Conservation (phyloP, 2,888 invertebrate genomes). For the Neuroscelio doddi region DNA sequence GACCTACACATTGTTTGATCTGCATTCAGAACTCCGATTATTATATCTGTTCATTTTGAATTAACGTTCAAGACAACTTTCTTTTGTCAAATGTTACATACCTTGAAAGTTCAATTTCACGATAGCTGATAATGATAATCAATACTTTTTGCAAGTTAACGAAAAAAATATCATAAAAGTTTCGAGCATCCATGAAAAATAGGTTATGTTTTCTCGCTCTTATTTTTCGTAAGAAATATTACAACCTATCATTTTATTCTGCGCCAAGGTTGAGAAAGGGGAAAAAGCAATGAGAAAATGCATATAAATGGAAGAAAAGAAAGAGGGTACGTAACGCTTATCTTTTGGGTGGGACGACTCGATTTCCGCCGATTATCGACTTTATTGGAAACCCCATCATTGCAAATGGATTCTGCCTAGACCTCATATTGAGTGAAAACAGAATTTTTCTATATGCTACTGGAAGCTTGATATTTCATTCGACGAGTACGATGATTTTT, state of each 20-base stretch:
- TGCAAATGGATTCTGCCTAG: slow-evolving; percentile 48
- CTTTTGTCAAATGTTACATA: too few species aligned
- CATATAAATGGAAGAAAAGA: slow-evolving; percentile 52
- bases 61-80: slow-evolving; percentile 37
- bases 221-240: slow-evolving; percentile 62
- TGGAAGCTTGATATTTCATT: slow-evolving; percentile 51
- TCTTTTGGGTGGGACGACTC: slow-evolving; percentile 52
- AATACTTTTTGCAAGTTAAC: too few species aligned
- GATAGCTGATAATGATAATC: too few species aligned
- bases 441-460: slow-evolving; percentile 30
- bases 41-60: too few species aligned
- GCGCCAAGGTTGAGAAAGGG: slow-evolving; percentile 39
- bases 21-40: too few species aligned
- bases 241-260: slow-evolving; percentile 57
- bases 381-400: slow-evolving; percentile 53
- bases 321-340: slow-evolving; percentile 49
- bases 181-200: too few species aligned
- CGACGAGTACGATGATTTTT: slow-evolving; percentile 35
- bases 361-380: slow-evolving; percentile 62
- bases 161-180: too few species aligned
- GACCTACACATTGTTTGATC: too few species aligned
- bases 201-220: slow-evolving; percentile 49
- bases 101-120: too few species aligned
- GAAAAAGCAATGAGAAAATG: slow-evolving; percentile 43
- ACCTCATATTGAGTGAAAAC: slow-evolving; percentile 34